A percentile compares a stretch with the other conserved stretches of the same genome.
phyloP scores from a whole-genome alignment of 2,888 invertebrate species.

The Phengaris alcon region DNA sequence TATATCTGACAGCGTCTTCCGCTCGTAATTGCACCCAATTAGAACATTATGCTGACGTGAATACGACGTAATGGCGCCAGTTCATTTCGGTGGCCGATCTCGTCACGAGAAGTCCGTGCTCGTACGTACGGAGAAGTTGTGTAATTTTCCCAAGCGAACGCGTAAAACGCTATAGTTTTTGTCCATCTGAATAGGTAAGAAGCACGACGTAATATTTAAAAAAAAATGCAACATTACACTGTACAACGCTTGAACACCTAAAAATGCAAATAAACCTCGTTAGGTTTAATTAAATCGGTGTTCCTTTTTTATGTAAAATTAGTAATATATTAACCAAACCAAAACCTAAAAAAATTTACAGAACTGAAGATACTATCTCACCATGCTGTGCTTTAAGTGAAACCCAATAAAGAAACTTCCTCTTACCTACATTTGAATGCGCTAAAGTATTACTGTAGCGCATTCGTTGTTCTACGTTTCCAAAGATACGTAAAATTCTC shows the following conservation, averaged over 20 bases:
- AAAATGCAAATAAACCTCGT: too few relatives aligned
- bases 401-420: constrained; percentile 62
- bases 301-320: too few relatives aligned
- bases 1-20: constrained; percentile 73
- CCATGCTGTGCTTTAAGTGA: constrained; percentile 43
- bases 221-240: too few relatives aligned
- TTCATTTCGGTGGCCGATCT: neutral
- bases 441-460: constrained; percentile 51
- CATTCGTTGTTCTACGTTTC: constrained; percentile 63
- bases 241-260: too few relatives aligned
- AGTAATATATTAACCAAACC: neutral
- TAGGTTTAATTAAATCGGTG: too few relatives aligned
- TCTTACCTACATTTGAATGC: constrained; percentile 57
- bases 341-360: neutral
- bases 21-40: constrained; percentile 77
- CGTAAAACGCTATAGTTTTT: neutral
- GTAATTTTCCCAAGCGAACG: neutral
- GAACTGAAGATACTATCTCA: constrained; percentile 32
- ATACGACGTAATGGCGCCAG: constrained; percentile 53
- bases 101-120: neutral
- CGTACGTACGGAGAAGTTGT: too few relatives aligned
- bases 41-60: constrained; percentile 78
- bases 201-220: too few relatives aligned
- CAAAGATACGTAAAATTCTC: constrained; percentile 64
- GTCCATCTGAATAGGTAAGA: too few relatives aligned